Conservation (phyloP, 1,140 invertebrate species). For the Drosophila nigrodunni region DNA sequence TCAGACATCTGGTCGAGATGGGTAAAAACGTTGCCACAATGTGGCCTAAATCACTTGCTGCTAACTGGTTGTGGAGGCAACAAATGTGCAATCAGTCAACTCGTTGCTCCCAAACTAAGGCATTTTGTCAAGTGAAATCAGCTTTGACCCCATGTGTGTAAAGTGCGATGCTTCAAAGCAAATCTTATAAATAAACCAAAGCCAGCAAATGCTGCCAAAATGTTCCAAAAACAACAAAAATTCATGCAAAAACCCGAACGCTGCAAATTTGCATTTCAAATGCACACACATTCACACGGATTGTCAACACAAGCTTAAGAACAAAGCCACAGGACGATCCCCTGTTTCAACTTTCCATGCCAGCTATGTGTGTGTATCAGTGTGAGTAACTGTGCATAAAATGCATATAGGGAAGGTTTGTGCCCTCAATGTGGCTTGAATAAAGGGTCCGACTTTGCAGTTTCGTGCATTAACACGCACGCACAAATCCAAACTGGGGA, state of each 20-base stretch:
- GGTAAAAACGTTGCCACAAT: conserved; percentile 16
- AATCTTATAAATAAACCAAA: conserved; percentile 78
- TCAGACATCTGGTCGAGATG: neutral
- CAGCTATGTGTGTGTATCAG: neutral
- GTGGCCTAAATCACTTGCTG: conserved; percentile 29
- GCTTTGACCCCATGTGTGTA: conserved; percentile 60
- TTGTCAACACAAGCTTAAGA: conserved; percentile 65
- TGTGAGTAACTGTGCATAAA: conserved; percentile 67
- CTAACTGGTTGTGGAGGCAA: neutral
- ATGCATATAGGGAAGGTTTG: conserved; percentile 50
- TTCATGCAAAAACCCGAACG: conserved; percentile 32
- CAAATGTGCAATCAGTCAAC: conserved; percentile 63
- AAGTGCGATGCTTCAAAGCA: conserved; percentile 64
- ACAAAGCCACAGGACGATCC: conserved; percentile 45
- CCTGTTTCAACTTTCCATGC: conserved; percentile 32
- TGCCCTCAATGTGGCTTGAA: conserved; percentile 31
- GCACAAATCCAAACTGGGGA: conserved; percentile 29
- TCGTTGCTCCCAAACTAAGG: conserved; percentile 21
- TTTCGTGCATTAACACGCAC: conserved; percentile 81
- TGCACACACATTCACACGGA: conserved; percentile 33
- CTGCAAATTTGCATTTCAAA: conserved; percentile 73
- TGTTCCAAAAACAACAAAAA: conserved; percentile 25
- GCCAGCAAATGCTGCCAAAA: conserved; percentile 54
- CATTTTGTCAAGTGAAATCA: conserved; percentile 71
- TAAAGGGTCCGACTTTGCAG: conserved; percentile 55